These are phyloP conservation scores for Parnassius orleans DNA, from an alignment of 2,888 invertebrate genomes.

Conservation along the genomic window DNA sequence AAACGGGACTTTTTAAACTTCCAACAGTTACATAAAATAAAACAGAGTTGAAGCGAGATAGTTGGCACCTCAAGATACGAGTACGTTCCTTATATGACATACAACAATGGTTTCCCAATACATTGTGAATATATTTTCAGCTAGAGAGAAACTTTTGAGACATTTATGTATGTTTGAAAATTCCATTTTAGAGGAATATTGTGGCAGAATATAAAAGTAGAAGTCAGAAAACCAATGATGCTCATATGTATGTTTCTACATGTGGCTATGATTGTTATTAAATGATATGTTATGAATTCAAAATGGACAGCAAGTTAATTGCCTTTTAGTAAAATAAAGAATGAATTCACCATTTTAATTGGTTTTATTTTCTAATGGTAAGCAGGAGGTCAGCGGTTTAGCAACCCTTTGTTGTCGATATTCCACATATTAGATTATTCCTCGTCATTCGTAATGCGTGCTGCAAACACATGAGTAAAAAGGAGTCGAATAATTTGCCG, in stretches of 20 bases:
- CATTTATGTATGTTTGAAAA: slow-evolving; percentile 37
- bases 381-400: too few species aligned
- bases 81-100: slow-evolving; percentile 36
- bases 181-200: slow-evolving; percentile 26
- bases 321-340: too few species aligned
- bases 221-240: slow-evolving; percentile 12
- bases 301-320: too few species aligned
- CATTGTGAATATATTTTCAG: slow-evolving; percentile 46
- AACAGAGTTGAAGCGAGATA: slow-evolving; percentile 41
- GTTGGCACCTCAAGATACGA: slow-evolving; percentile 52
- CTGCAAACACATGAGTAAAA: too few species aligned
- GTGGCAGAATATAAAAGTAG: slow-evolving; percentile 27
- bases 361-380: too few species aligned
- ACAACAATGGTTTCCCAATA: slow-evolving; percentile 66
- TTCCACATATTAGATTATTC: too few species aligned
- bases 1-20: slow-evolving; percentile 39
- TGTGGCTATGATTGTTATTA: not conserved
- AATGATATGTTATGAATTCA: not conserved
- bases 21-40: slow-evolving; percentile 43
- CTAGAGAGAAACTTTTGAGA: slow-evolving; percentile 48
- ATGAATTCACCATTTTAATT: too few species aligned
- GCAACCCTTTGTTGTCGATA: too few species aligned
- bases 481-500: too few species aligned
- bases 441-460: too few species aligned
- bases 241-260: slow-evolving; percentile 11